These are phyloP conservation scores for Epizoanthus illoricatus DNA, from an alignment of 92 coral and sea anemone species.

Conservation along the genomic window DNA sequence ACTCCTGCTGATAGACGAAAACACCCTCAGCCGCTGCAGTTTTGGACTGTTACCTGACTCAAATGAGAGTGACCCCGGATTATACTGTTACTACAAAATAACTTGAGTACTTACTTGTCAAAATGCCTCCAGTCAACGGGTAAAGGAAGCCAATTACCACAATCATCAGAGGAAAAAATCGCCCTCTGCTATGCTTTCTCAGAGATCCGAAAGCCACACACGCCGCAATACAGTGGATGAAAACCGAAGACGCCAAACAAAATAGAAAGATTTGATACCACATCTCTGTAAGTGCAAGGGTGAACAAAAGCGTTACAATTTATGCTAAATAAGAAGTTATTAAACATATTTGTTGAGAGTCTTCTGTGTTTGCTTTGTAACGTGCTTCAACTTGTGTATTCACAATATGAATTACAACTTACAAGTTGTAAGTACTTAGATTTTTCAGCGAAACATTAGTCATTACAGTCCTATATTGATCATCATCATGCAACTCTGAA, in stretches of 20 bases:
- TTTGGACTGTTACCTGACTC: too few species aligned
- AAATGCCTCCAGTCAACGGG: slow-evolving; percentile 93
- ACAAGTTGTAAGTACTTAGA: background rate
- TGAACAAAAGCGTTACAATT: background rate
- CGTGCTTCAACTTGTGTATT: background rate
- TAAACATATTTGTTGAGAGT: background rate
- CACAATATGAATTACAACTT: background rate
- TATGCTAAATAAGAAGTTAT: background rate
- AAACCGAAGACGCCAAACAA: slow-evolving; percentile 91
- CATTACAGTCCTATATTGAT: background rate
- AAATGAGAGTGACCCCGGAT: too few species aligned
- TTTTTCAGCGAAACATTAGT: background rate
- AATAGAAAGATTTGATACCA: slow-evolving; percentile 94
- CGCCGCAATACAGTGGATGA: slow-evolving; percentile 94
- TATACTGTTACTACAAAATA: background rate
- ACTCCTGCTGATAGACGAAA: too few species aligned
- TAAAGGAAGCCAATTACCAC: slow-evolving; percentile 91
- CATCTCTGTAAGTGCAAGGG: slow-evolving; percentile 73
- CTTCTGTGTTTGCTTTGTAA: background rate
- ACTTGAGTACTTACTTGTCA: slow-evolving; percentile 78
- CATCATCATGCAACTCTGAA: background rate
- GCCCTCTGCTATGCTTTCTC: slow-evolving; percentile 82
- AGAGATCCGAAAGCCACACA: slow-evolving; percentile 83
- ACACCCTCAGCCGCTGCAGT: too few species aligned
- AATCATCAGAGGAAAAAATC: slow-evolving; percentile 83